Percentiles rank a stretch among this genome's conserved stretches.
These are phyloP conservation scores for Ophonus ardosiacus DNA, from an alignment of 2,888 invertebrate species.

Conservation along the genomic window DNA sequence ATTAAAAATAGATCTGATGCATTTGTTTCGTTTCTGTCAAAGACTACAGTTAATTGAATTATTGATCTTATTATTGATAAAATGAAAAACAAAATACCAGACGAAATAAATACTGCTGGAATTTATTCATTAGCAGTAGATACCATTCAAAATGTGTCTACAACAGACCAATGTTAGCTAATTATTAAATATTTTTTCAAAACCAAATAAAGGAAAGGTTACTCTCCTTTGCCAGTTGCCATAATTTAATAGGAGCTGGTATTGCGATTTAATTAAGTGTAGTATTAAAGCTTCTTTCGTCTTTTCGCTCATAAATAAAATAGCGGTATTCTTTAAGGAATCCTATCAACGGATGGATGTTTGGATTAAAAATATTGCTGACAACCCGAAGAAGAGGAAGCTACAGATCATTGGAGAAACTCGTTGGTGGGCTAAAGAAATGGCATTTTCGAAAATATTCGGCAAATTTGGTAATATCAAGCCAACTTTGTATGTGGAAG, in stretches of 20 bases:
- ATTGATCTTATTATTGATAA: slow-evolving; percentile 48
- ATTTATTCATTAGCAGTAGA: slow-evolving; percentile 64
- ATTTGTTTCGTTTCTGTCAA: slow-evolving; percentile 17
- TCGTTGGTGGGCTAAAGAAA: slow-evolving; percentile 44
- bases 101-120: slow-evolving; percentile 50
- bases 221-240: slow-evolving; percentile 3
- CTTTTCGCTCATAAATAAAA: neutral
- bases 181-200: slow-evolving; percentile 61
- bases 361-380: neutral
- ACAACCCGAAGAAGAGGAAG: slow-evolving; percentile 8
- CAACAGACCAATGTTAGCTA: slow-evolving; percentile 64
- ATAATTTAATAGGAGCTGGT: slow-evolving; percentile 52
- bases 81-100: slow-evolving; percentile 49
- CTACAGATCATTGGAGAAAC: slow-evolving; percentile 23
- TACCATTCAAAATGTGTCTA: slow-evolving; percentile 62
- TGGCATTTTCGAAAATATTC: slow-evolving; percentile 24
- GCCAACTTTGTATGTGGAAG: neutral
- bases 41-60: slow-evolving; percentile 57
- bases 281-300: slow-evolving; percentile 3
- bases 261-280: slow-evolving; percentile 24
- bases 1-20: slow-evolving; percentile 11
- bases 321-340: slow-evolving; percentile 50
- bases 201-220: slow-evolving; percentile 53
- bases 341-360: slow-evolving; percentile 54
- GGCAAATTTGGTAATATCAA: neutral